Evolutionary conservation across 2,797 vertebrate species (phyloP).

Genomic region (Selene dorsalis): DNA sequence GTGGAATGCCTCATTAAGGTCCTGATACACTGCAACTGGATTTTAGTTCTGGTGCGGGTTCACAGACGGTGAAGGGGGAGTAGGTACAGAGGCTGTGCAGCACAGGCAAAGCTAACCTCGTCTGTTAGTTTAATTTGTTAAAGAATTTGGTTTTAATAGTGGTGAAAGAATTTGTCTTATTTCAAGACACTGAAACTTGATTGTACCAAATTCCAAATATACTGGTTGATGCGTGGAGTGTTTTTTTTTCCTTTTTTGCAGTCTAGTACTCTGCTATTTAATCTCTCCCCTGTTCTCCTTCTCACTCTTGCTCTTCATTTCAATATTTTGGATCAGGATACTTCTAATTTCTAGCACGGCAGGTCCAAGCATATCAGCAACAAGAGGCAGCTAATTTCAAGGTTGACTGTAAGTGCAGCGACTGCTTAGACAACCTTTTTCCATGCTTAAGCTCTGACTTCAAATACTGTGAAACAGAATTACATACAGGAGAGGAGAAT

Average conservation of each 20-base stretch:
- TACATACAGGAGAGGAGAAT: slow-evolving; percentile 21
- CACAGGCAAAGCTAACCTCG: not conserved
- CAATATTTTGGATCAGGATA: slow-evolving; percentile 29
- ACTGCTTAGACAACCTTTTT: slow-evolving; percentile 42
- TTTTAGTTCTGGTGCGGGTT: not conserved
- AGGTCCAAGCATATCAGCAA: slow-evolving; percentile 23
- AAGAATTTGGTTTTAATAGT: not conserved
- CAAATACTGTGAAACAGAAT: slow-evolving; percentile 22
- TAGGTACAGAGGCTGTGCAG: not conserved
- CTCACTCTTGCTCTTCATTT: slow-evolving; percentile 22
- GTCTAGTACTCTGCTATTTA: not conserved
- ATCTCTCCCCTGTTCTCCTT: slow-evolving; percentile 13
- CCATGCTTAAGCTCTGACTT: slow-evolving; percentile 19
- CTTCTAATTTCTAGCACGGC: slow-evolving; percentile 23
- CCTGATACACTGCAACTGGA: not conserved
- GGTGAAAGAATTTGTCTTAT: not conserved
- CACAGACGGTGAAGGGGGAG: not conserved
- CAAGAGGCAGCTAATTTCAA: slow-evolving; percentile 52
- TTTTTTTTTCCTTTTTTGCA: not conserved
- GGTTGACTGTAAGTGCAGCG: slow-evolving; percentile 45
- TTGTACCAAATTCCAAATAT: not conserved
- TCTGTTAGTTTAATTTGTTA: not conserved
- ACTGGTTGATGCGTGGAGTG: not conserved
- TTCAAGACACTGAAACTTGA: not conserved
- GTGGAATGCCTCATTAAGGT: slow-evolving; percentile 12